Evolutionary conservation across 2,113 vertebrate genomes (phyloP).

Genomic region (Pluvialis apricaria): DNA sequence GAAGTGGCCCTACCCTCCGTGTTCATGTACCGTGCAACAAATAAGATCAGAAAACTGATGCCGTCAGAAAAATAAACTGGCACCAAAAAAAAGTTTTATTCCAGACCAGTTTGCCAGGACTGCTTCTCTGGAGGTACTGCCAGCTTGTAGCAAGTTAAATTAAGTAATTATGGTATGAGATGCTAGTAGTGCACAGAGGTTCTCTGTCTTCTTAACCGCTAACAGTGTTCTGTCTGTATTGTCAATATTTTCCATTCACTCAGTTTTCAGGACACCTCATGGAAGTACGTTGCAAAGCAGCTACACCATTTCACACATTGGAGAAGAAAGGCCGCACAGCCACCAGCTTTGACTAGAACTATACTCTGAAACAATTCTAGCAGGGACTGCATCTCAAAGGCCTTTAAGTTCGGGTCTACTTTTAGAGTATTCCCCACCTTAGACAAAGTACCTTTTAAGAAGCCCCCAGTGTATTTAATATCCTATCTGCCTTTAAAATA

Average conservation of each 20-base stretch:
- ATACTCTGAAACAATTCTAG: neutral
- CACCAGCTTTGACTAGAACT: neutral
- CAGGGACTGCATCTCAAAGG: neutral
- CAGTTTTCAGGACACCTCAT: neutral
- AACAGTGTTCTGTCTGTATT: neutral
- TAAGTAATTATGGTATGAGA: neutral
- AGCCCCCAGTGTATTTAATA: neutral
- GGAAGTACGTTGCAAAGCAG: neutral
- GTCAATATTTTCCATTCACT: neutral
- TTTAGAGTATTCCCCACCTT: neutral
- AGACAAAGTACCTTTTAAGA: neutral
- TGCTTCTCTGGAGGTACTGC: neutral
- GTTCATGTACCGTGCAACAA: neutral
- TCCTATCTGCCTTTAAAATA: neutral
- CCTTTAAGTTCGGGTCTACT: neutral
- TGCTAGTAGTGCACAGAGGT: neutral
- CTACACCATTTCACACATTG: neutral
- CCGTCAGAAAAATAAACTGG: neutral
- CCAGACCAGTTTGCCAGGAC: neutral
- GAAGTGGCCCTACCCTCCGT: neutral
- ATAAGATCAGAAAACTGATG: neutral
- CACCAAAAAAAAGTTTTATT: neutral
- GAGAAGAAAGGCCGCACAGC: neutral
- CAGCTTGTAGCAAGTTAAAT: neutral
- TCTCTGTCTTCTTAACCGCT: neutral